A percentile compares a stretch with the other conserved stretches of the same genome.
Conservation (phyloP, 1,140 invertebrate genomes). For the Aphelinus certus region DNA sequence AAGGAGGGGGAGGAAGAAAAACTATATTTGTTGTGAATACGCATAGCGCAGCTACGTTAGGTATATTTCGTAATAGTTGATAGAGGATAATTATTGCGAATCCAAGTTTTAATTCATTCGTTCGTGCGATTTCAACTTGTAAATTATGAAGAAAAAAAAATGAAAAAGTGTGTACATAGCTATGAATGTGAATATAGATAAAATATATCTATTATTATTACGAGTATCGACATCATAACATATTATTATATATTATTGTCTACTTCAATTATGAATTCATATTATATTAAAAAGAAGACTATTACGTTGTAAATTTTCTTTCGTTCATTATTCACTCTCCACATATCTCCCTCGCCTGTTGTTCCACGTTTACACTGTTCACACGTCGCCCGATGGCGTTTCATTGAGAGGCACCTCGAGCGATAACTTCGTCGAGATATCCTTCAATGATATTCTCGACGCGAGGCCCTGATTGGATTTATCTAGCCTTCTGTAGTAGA, state of each 20-base stretch:
- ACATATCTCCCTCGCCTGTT: too few species aligned
- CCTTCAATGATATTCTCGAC: too few species aligned
- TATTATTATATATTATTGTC: slow-evolving; percentile 64
- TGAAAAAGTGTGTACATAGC: slow-evolving; percentile 61
- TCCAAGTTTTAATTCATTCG: slow-evolving; percentile 55
- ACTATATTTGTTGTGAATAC: slow-evolving; percentile 61
- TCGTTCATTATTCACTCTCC: slow-evolving; percentile 37
- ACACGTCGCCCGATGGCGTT: too few species aligned
- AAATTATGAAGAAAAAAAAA: slow-evolving; percentile 54
- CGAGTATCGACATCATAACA: slow-evolving; percentile 39
- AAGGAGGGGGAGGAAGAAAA: slow-evolving; percentile 24
- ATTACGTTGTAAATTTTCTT: slow-evolving; percentile 59
- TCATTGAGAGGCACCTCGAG: too few species aligned
- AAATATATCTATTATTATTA: slow-evolving; percentile 61
- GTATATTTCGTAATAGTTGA: slow-evolving; percentile 42
- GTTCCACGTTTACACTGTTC: too few species aligned
- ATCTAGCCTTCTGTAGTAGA: too few species aligned
- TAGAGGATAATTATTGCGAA: slow-evolving; percentile 54
- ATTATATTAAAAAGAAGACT: slow-evolving; percentile 66
- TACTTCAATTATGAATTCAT: slow-evolving; percentile 63
- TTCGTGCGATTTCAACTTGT: slow-evolving; percentile 61
- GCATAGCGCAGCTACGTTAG: slow-evolving; percentile 54
- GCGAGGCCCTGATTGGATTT: too few species aligned
- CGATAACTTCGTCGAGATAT: too few species aligned
- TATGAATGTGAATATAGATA: slow-evolving; percentile 66